Evolutionary conservation across 2,113 vertebrate species (phyloP), one percentile per base, ranked within the genome.

Genomic region (Epinephelus moara): DNA sequence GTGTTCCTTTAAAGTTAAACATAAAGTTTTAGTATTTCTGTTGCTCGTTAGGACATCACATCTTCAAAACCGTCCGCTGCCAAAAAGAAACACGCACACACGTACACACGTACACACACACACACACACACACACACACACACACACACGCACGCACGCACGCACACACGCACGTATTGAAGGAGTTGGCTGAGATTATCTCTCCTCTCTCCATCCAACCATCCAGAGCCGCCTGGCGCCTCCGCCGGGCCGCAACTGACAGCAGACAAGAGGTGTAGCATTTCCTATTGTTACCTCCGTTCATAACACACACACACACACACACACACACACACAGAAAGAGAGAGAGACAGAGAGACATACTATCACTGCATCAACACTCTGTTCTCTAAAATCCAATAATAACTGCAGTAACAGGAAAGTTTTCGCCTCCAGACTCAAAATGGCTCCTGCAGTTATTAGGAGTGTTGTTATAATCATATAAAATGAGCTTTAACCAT

Each of bases 251-350:
- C 85, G 64, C 82, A 85, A 69, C 85, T 92, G 92, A 91, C 92
- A 91, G 89, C 88, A 93, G 89, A 89, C 88, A 87, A 87, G 89
- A 92, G 91, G 93, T 92, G 93, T 94, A 91, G 73, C 92, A 13
- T 93, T 93, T 94, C 93, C 90, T 77, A 91, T 93, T 94, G 91
- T 94, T 89, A 76, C 81, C 90, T 33, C 60, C 66, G 62, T 53
- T 23, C 18, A 40, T 17, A 5, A 75, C 67, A 82, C 80, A 72
- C 67, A 57, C 80, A 63, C 79, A 55, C 81, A 69, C 87, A 40
- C 80, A 25, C 25, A 25, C 25, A 62, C 71, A 60, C 60, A 60
- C 79, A n/a, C 49, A 59, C 1, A 78, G 49, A 23, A 23, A n/a
- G 19, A 21, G 52, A 19, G 19, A 53, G 52, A 53, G 7, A 53